A percentile compares a stretch with the other conserved stretches of the same genome.
These are phyloP conservation scores for Lamellibrachia luymesi DNA, from an alignment of 1,140 invertebrate genomes.

Conservation along the genomic window DNA sequence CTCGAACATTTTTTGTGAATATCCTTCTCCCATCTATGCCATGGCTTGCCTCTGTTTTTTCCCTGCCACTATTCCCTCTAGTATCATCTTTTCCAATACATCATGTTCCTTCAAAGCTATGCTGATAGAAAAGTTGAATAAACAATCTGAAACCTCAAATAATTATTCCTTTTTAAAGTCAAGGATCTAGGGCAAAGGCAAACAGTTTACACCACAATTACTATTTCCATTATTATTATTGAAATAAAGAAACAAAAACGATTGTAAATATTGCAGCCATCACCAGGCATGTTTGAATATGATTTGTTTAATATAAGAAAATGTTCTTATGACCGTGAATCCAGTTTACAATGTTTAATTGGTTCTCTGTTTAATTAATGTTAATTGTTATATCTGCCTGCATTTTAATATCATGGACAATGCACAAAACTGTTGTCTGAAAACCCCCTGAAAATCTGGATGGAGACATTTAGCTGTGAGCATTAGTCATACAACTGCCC, in stretches of 20 bases:
- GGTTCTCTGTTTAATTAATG: neutral
- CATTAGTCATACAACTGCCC: neutral
- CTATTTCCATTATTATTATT: neutral
- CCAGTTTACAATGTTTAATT: neutral
- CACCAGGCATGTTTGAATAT: neutral
- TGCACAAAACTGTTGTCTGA: neutral
- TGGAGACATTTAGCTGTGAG: no score
- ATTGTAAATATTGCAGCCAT: neutral
- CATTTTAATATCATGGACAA: neutral
- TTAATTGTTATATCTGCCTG: neutral
- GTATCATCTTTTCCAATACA: neutral
- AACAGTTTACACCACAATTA: neutral
- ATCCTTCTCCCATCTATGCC: no score
- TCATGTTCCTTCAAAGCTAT: neutral
- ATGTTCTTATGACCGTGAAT: neutral
- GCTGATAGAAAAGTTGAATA: neutral
- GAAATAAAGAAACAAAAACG: neutral
- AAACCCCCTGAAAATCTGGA: neutral
- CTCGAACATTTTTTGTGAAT: no score
- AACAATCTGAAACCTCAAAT: neutral
- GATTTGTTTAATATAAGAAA: no score
- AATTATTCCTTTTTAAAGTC: neutral
- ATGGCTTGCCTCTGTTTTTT: no score
- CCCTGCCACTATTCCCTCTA: no score
- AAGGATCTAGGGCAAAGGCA: neutral